Percentiles rank a stretch among this genome's conserved stretches.
Evolutionary conservation across 1,140 invertebrate species (phyloP).

Genomic region (Neodiprion lecontei): DNA sequence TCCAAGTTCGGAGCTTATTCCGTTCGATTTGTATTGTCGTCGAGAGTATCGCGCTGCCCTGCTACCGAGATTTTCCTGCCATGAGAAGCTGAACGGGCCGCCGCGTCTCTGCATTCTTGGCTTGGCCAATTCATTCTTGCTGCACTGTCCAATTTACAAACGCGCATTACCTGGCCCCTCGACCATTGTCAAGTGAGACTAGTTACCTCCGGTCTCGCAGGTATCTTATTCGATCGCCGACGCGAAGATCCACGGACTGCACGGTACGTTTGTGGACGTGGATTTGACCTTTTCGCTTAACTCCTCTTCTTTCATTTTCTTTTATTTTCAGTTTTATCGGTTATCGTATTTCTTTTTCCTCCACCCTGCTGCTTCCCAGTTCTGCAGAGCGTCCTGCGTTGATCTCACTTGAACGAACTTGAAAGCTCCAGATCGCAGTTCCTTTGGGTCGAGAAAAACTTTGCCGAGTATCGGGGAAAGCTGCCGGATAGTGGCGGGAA

Average conservation of each 20-base stretch:
- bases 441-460: neutral
- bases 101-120: neutral
- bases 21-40: slow-evolving; percentile 50
- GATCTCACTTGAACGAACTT: neutral
- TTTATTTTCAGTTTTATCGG: too few relatives aligned
- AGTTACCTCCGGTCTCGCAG: neutral
- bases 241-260: neutral
- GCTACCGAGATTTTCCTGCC: neutral
- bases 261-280: neutral
- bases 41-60: slow-evolving; percentile 6
- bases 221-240: neutral
- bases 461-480: neutral
- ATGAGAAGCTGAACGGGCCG: neutral
- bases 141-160: neutral
- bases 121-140: too few relatives aligned
- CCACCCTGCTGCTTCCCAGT: neutral
- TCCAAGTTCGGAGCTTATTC: slow-evolving; percentile 35
- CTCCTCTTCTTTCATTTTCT: too few relatives aligned
- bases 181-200: neutral
- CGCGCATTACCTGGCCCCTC: too few relatives aligned
- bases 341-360: neutral
- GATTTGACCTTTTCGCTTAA: neutral
- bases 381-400: neutral
- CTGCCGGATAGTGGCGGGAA: neutral
- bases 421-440: neutral